These are phyloP conservation scores for Cataglyphis hispanica DNA, from an alignment of 1,140 invertebrate genomes.

Conservation along the genomic window DNA sequence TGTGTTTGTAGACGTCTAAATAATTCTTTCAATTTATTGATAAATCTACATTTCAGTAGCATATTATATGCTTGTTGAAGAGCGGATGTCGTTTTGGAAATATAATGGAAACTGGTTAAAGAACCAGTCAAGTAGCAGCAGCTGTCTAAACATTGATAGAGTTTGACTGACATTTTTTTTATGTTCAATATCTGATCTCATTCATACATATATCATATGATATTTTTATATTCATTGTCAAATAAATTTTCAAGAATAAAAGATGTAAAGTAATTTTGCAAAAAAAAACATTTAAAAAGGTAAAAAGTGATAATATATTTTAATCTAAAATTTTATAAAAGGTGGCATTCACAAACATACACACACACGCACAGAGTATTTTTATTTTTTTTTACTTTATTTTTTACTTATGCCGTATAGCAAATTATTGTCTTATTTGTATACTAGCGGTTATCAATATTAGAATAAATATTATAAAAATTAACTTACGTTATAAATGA, in stretches of 20 bases:
- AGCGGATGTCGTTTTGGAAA: constrained; percentile 70
- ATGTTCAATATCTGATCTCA: not conserved
- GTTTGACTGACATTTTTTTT: constrained; percentile 69
- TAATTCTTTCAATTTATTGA: constrained; percentile 35
- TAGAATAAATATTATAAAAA: constrained; percentile 14
- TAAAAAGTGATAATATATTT: not conserved
- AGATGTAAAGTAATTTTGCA: not conserved
- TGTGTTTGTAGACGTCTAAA: not conserved
- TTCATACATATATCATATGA: not conserved
- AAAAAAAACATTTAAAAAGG: not conserved
- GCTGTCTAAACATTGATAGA: constrained; percentile 75
- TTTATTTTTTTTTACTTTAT: too few relatives aligned
- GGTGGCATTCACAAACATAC: not conserved
- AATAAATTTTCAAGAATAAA: not conserved
- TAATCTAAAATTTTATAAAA: not conserved
- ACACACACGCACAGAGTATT: not conserved
- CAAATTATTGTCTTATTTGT: too few relatives aligned
- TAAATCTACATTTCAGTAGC: constrained; percentile 45
- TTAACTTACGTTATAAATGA: constrained; percentile 96
- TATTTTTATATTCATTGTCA: not conserved
- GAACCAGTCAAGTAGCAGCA: constrained; percentile 74
- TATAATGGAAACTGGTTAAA: constrained; percentile 65
- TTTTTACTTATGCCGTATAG: not conserved
- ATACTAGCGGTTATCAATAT: not conserved
- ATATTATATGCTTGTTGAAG: constrained; percentile 13